A percentile compares a stretch with the other conserved stretches of the same genome.
These are phyloP conservation scores for Neoarius graeffei DNA, from an alignment of 2,113 vertebrate species.

Conservation along the genomic window DNA sequence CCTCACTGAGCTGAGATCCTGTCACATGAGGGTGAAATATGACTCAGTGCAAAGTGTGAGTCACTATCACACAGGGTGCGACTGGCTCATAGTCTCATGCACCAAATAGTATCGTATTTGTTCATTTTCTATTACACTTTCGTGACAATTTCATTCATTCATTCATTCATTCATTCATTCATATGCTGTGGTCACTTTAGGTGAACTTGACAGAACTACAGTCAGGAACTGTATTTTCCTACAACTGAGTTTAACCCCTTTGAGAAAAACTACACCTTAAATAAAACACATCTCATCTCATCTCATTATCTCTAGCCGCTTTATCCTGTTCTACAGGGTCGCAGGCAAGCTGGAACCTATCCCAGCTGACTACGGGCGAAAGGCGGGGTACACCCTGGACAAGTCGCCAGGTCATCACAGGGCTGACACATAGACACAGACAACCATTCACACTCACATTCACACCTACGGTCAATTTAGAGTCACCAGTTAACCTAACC, in stretches of 20 bases:
- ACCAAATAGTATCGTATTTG: not conserved
- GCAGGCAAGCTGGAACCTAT: no score
- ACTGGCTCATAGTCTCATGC: not conserved
- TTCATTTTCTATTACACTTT: not conserved
- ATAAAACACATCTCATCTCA: no score
- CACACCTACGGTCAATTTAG: no score
- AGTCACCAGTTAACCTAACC: no score
- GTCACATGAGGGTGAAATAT: not conserved
- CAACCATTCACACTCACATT: no score
- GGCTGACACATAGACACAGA: no score
- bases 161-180: not conserved
- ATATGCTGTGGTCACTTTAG: no score
- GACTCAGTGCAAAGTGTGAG: conserved; percentile 18
- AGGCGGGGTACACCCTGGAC: no score
- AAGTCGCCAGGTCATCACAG: no score
- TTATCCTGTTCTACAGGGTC: no score
- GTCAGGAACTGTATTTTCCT: not conserved
- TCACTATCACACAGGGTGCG: not conserved
- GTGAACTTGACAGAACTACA: not conserved
- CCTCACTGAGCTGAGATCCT: not conserved
- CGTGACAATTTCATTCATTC: not conserved
- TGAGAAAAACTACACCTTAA: not conserved
- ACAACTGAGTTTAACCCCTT: not conserved
- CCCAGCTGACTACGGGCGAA: no score
- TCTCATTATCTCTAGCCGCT: no score